phyloP scores from a whole-genome alignment of 2,888 invertebrate genomes.

The Plagiodera versicolora region DNA sequence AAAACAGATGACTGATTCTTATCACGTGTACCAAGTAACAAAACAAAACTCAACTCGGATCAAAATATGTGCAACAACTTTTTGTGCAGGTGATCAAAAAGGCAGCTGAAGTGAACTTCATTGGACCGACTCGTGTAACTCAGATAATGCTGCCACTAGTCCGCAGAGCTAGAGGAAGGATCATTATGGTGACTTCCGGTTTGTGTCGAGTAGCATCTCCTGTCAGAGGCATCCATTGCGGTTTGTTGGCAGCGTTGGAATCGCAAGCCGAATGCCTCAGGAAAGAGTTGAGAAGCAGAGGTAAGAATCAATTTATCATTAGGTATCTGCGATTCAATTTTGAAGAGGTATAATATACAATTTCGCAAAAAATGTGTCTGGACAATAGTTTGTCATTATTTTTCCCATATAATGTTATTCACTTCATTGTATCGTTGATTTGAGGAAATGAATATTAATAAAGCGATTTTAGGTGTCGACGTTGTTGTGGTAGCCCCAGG shows the following conservation, averaged over 20 bases:
- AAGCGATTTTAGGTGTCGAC: constrained; percentile 62
- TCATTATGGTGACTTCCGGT: constrained; percentile 79
- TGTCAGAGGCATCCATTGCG: constrained; percentile 80
- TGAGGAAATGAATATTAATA: not conserved
- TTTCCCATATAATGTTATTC: too few relatives aligned
- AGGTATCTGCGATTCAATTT: too few relatives aligned
- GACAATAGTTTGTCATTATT: too few relatives aligned
- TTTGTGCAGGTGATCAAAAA: constrained; percentile 49
- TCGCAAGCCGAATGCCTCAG: constrained; percentile 79
- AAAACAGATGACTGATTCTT: too few relatives aligned
- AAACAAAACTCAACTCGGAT: too few relatives aligned
- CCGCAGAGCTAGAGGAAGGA: constrained; percentile 75
- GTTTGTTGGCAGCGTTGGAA: constrained; percentile 76
- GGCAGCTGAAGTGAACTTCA: constrained; percentile 76
- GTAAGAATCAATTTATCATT: constrained; percentile 7
- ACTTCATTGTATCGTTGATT: too few relatives aligned
- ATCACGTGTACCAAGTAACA: too few relatives aligned
- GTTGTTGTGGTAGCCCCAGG: constrained; percentile 84
- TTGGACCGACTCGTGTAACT: constrained; percentile 64
- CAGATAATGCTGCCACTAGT: constrained; percentile 80
- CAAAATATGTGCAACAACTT: too few relatives aligned
- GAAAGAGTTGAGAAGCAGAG: constrained; percentile 59
- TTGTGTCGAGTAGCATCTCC: constrained; percentile 79
- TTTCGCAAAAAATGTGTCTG: too few relatives aligned
- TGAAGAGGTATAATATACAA: too few relatives aligned